Percentiles rank a stretch among this genome's conserved stretches.
Conservation (phyloP, 2,888 invertebrate species). For the Hartigia nigra region DNA sequence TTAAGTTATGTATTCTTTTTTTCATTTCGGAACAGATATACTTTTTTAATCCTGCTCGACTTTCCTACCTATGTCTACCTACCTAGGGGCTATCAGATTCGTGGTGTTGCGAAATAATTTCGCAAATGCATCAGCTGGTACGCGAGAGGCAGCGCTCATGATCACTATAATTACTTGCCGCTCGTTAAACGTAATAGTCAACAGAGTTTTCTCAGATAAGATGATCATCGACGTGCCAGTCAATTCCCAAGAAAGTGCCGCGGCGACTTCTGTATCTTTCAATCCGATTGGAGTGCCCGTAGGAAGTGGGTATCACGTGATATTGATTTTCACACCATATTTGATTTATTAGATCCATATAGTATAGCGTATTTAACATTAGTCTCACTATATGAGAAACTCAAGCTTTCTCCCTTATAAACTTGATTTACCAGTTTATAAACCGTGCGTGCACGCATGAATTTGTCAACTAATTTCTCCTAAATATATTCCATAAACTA, state of each 20-base stretch:
- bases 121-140: slow-evolving; percentile 37
- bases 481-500: background rate
- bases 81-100: slow-evolving; percentile 12
- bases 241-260: slow-evolving; percentile 22
- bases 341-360: background rate
- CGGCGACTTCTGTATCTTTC: slow-evolving; percentile 6
- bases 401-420: slow-evolving; percentile 10
- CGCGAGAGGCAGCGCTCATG: slow-evolving; percentile 9
- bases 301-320: background rate
- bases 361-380: background rate
- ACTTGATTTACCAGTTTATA: background rate
- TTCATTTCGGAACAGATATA: background rate
- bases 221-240: slow-evolving; percentile 18
- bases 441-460: background rate
- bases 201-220: slow-evolving; percentile 14
- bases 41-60: background rate
- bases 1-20: no score
- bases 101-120: slow-evolving; percentile 46
- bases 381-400: slow-evolving; percentile 14
- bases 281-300: background rate
- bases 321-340: background rate
- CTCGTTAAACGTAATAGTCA: slow-evolving; percentile 44
- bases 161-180: slow-evolving; percentile 34
- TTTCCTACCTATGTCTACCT: background rate
- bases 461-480: background rate